These are phyloP conservation scores for Paramormyrops hopkinsi DNA, from an alignment of 2,797 vertebrate genomes.

Conservation along the genomic window DNA sequence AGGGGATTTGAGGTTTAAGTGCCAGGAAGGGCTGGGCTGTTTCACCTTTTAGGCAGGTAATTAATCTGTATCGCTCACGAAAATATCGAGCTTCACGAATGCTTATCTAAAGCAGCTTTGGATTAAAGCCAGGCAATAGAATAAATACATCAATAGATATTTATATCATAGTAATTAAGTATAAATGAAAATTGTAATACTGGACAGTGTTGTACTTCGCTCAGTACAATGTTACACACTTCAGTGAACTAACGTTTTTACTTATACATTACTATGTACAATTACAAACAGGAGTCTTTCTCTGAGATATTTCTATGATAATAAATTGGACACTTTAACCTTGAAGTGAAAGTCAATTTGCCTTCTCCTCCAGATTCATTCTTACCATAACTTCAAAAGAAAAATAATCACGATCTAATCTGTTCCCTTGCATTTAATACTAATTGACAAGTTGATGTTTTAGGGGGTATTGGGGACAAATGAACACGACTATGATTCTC, in stretches of 20 bases:
- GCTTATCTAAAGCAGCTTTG: neutral
- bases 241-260: neutral
- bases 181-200: neutral
- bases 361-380: neutral
- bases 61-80: neutral
- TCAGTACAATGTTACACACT: neutral
- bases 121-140: neutral
- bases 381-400: neutral
- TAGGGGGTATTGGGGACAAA: neutral
- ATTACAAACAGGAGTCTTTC: neutral
- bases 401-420: conserved; percentile 9
- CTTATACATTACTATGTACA: neutral
- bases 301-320: neutral
- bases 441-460: conserved; percentile 13
- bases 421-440: neutral
- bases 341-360: conserved; percentile 8
- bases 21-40: neutral
- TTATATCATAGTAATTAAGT: neutral
- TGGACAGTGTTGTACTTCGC: neutral
- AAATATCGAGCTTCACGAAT: neutral
- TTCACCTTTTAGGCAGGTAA: neutral
- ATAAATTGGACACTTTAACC: neutral
- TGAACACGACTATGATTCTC: neutral
- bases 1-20: neutral
- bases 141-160: neutral